These are phyloP conservation scores for Petrolisthes manimaculis DNA, from an alignment of 2,888 invertebrate genomes.

Conservation along the genomic window DNA sequence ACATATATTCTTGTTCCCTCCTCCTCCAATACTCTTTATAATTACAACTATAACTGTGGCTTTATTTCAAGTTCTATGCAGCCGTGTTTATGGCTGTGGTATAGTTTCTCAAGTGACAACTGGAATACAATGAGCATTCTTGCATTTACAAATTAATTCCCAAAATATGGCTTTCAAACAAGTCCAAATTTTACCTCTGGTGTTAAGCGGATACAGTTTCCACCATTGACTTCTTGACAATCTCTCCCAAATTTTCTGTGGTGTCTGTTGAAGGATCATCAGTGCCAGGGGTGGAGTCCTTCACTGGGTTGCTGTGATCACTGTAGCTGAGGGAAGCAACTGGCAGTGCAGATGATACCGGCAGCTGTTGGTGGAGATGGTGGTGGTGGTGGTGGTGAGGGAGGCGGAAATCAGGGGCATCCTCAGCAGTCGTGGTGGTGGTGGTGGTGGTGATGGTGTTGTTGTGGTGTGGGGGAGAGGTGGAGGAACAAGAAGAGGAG, in stretches of 20 bases:
- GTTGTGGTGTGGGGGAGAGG: neutral
- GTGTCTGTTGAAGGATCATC: slow-evolving; percentile 37
- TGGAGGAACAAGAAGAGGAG: neutral
- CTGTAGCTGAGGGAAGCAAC: slow-evolving; percentile 6
- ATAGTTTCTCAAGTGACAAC: too few relatives aligned
- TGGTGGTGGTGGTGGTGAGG: slow-evolving; percentile 14
- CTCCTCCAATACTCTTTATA: too few relatives aligned
- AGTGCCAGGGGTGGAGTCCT: slow-evolving; percentile 6
- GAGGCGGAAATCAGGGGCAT: slow-evolving; percentile 6
- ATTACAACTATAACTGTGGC: too few relatives aligned
- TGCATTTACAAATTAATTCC: too few relatives aligned
- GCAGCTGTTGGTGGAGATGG: slow-evolving; percentile 24
- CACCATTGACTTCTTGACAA: slow-evolving; percentile 54
- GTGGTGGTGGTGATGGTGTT: slow-evolving; percentile 16
- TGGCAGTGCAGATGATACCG: slow-evolving; percentile 36
- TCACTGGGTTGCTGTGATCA: neutral
- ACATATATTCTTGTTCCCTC: too few relatives aligned
- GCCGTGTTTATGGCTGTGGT: too few relatives aligned
- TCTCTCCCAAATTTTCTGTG: slow-evolving; percentile 50
- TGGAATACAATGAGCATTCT: too few relatives aligned
- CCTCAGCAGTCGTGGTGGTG: slow-evolving; percentile 17
- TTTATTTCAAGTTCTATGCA: too few relatives aligned
- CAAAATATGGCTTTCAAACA: too few relatives aligned
- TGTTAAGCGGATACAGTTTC: slow-evolving; percentile 51
- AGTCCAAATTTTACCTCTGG: too few relatives aligned